Percentiles rank a stretch among this genome's conserved stretches.
Evolutionary conservation across 2,888 invertebrate genomes (phyloP).

Genomic region (Lymantria dispar): DNA sequence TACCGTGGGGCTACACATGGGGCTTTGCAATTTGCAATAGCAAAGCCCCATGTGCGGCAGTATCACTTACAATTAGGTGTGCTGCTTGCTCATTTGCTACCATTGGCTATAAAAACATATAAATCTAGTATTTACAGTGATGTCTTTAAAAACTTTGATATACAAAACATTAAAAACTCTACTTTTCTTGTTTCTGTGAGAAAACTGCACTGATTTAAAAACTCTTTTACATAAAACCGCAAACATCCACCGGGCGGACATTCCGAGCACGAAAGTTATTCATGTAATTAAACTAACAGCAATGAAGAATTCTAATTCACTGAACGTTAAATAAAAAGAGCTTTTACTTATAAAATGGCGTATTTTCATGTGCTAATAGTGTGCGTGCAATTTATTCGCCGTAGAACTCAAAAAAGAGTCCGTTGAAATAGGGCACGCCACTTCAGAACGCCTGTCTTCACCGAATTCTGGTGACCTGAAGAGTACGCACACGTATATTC

Average conservation of each 20-base stretch:
- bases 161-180: too few relatives aligned
- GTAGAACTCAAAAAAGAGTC: conserved; percentile 33
- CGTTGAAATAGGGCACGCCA: conserved; percentile 62
- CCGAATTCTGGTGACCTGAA: conserved; percentile 75
- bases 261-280: conserved; percentile 26
- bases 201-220: background rate
- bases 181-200: too few relatives aligned
- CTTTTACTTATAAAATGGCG: background rate
- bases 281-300: conserved; percentile 29
- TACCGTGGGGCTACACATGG: too few relatives aligned
- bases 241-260: conserved; percentile 23
- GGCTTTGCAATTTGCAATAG: too few relatives aligned
- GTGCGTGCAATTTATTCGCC: conserved; percentile 22
- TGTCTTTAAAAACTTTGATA: too few relatives aligned
- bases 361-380: background rate
- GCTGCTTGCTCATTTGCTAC: too few relatives aligned
- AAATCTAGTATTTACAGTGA: too few relatives aligned
- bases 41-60: too few relatives aligned
- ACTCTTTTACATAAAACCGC: conserved; percentile 25
- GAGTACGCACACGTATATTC: conserved; percentile 55
- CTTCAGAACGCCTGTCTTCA: conserved; percentile 60
- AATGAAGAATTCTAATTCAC: conserved; percentile 25
- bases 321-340: conserved; percentile 16
- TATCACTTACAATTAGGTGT: too few relatives aligned
- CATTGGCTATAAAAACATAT: too few relatives aligned